These are phyloP conservation scores for Epizoanthus rinbou DNA, from an alignment of 92 coral and sea anemone genomes.

Conservation along the genomic window DNA sequence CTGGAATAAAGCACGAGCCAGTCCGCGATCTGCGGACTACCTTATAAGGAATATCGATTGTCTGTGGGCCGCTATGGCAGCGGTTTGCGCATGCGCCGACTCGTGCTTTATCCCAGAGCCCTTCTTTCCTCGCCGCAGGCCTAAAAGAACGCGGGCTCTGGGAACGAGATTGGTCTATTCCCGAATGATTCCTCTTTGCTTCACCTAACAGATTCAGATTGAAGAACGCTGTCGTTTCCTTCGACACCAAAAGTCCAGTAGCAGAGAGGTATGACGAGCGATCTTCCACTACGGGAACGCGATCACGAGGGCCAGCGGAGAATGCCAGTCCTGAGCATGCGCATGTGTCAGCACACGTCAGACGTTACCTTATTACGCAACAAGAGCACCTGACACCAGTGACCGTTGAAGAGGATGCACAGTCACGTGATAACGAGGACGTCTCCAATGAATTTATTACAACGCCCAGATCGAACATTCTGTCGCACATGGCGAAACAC, in stretches of 20 bases:
- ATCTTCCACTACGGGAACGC: conserved; percentile 23
- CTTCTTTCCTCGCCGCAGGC: no score
- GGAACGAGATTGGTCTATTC: no score
- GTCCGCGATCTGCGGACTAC: no score
- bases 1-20: no score
- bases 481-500: conserved; percentile 88
- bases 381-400: conserved; percentile 40
- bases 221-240: conserved; percentile 24
- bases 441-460: conserved; percentile 11
- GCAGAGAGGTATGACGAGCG: conserved; percentile 30
- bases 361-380: conserved; percentile 33
- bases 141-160: no score
- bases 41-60: no score
- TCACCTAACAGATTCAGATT: conserved; percentile 20
- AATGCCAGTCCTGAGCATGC: conserved; percentile 51
- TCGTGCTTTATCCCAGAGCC: no score
- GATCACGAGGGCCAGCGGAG: conserved; percentile 41
- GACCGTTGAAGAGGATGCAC: not conserved
- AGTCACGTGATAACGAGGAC: conserved; percentile 14
- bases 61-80: no score
- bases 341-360: conserved; percentile 44
- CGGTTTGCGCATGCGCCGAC: no score
- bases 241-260: conserved; percentile 19
- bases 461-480: conserved; percentile 66
- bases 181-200: no score